Base-by-base conservation (phyloP, 2,888 invertebrate genomes). In the Chironomus riparius region DNA sequence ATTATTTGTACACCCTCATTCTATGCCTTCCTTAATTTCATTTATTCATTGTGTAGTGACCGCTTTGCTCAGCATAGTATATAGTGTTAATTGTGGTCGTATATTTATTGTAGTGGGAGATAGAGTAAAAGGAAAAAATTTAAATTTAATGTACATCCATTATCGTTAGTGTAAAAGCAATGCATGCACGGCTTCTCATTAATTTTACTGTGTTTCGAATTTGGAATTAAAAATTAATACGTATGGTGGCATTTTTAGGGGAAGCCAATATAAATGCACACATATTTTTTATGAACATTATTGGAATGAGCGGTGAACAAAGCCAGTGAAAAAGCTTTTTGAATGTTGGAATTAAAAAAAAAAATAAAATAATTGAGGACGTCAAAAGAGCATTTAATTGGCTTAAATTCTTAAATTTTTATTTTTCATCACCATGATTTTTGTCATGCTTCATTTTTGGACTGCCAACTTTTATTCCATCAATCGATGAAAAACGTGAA, bases 141-240 rank as follows among this genome's bases (percentile, higher is more conserved):
- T 65, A 65, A 65, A 65, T 65, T 65, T 65, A 65, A 65, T 65
- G 21, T 65, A 24, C 65, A 65, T 65, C 65, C 65, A 65, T 65
- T 65, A 65, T 65, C 65, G 65, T 65, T 65, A 65, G 22, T 65
- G 65, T 24, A 65, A 65, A 65, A 65, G 65, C 22, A 22, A 56
- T 56, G 56, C 56, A 56, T 56, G 56, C 56, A 56, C 56, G 56
- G 18, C 56, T 56, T 15, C 56, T 56, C 56, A 56, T 56, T 56
- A 56, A 56, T 56, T 56, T 56, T 56, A 56, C 56, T 56, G 56
- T 56, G 18, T 56, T 56, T 56, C 56, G 56, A 56, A 56, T 56
- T 7, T 56, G 56, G 56, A 56, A 56, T 56, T 56, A 56, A 56
- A 56, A 56, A 56, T 56, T 56, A 56, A 56, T 56, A 56, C 15